phyloP scores from a whole-genome alignment of 2,888 invertebrate genomes.

The Drosophila borborema region DNA sequence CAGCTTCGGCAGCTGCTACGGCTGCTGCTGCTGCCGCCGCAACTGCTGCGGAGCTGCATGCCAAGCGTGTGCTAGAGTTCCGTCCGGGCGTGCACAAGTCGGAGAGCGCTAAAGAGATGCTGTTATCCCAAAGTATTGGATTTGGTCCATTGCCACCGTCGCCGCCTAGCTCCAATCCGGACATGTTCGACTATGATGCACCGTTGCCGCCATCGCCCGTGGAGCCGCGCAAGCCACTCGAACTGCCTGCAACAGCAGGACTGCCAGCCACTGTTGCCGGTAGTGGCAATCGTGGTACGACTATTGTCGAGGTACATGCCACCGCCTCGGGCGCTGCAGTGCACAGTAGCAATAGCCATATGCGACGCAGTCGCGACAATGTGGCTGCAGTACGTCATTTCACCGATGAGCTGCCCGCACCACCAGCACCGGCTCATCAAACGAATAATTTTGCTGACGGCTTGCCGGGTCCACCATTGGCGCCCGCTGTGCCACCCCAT shows the following conservation, averaged over 20 bases:
- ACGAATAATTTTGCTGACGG: conserved; percentile 51
- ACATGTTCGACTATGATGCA: conserved; percentile 84
- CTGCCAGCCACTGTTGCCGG: background rate
- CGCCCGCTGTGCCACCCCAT: conserved; percentile 91
- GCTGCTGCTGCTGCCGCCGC: conserved; percentile 55
- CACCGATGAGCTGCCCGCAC: conserved; percentile 79
- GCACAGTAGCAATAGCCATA: conserved; percentile 69
- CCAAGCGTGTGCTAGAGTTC: conserved; percentile 84
- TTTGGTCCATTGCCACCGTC: conserved; percentile 85
- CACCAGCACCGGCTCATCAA: conserved; percentile 80
- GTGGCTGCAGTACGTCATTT: conserved; percentile 77
- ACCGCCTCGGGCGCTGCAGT: conserved; percentile 73
- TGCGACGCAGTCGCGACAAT: conserved; percentile 71
- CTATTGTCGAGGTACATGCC: conserved; percentile 73
- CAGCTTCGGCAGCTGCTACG: conserved; percentile 33
- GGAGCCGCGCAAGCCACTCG: conserved; percentile 87
- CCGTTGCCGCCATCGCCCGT: conserved; percentile 93
- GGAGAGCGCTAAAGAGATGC: conserved; percentile 90
- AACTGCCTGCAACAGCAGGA: conserved; percentile 45
- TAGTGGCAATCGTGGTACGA: conserved; percentile 63
- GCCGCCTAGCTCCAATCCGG: conserved; percentile 83
- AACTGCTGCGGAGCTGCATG: conserved; percentile 77
- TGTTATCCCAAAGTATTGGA: conserved; percentile 83
- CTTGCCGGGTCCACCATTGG: conserved; percentile 76
- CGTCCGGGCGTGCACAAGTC: conserved; percentile 90